These are phyloP conservation scores for Galaxea fascicularis DNA, from an alignment of 92 coral and sea anemone species.

Conservation along the genomic window DNA sequence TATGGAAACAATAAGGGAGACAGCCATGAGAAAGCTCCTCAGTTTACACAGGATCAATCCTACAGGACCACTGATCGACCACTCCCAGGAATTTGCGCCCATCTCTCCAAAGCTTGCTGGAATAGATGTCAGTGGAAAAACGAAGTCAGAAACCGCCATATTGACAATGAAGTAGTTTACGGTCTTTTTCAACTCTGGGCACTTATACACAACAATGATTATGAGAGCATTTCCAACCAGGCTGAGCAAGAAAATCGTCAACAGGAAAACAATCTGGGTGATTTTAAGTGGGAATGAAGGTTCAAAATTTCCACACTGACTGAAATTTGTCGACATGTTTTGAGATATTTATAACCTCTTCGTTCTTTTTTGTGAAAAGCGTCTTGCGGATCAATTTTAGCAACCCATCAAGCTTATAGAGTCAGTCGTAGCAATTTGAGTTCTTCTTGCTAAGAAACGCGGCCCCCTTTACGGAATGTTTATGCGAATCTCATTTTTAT, in stretches of 20 bases:
- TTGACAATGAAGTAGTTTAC: constrained; percentile 1
- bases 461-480: no score
- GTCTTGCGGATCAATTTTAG: no score
- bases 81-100: neutral
- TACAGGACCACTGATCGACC: neutral
- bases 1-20: neutral
- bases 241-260: neutral
- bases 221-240: neutral
- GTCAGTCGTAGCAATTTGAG: no score
- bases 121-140: neutral
- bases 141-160: constrained; percentile 17
- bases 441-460: no score
- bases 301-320: no score
- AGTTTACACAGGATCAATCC: neutral
- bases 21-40: neutral
- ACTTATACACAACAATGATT: neutral
- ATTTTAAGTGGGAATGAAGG: no score
- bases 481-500: no score
- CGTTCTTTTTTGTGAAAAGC: no score
- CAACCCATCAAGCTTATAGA: no score
- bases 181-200: neutral
- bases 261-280: no score
- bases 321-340: no score
- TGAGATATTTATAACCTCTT: no score
- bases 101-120: neutral